Conservation (phyloP, 2,888 invertebrate genomes). For the Argynnis bischoffii region DNA sequence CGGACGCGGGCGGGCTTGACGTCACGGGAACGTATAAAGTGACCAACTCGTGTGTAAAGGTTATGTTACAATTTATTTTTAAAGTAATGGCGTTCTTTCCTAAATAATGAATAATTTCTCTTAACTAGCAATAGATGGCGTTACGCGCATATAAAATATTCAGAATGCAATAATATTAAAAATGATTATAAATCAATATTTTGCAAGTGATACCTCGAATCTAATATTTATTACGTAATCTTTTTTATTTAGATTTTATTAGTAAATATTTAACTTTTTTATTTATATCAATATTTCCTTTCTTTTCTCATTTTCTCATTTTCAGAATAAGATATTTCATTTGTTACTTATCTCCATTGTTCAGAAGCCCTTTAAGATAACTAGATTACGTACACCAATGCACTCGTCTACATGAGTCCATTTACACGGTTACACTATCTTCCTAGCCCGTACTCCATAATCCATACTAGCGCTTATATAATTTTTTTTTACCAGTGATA, state of each 20-base stretch:
- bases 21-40: slow-evolving; percentile 10
- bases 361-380: slow-evolving; percentile 19
- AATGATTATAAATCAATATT: too few relatives aligned
- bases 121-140: slow-evolving; percentile 5
- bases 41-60: slow-evolving; percentile 3
- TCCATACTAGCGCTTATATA: too few relatives aligned
- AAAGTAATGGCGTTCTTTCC: background rate
- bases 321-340: slow-evolving; percentile 3
- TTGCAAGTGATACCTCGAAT: too few relatives aligned
- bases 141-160: background rate
- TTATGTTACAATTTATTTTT: slow-evolving; percentile 17
- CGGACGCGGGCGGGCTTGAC: slow-evolving; percentile 8
- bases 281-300: background rate
- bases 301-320: too few relatives aligned
- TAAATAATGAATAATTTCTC: background rate
- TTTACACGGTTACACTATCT: background rate
- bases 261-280: background rate
- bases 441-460: too few relatives aligned
- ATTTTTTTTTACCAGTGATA: too few relatives aligned
- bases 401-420: background rate
- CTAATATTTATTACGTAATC: too few relatives aligned
- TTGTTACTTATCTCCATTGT: slow-evolving; percentile 6
- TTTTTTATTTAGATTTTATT: background rate
- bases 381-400: slow-evolving; percentile 7
- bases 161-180: too few relatives aligned